Conservation (phyloP, 2,113 vertebrate genomes). For the Gracilinanus agilis region DNA sequence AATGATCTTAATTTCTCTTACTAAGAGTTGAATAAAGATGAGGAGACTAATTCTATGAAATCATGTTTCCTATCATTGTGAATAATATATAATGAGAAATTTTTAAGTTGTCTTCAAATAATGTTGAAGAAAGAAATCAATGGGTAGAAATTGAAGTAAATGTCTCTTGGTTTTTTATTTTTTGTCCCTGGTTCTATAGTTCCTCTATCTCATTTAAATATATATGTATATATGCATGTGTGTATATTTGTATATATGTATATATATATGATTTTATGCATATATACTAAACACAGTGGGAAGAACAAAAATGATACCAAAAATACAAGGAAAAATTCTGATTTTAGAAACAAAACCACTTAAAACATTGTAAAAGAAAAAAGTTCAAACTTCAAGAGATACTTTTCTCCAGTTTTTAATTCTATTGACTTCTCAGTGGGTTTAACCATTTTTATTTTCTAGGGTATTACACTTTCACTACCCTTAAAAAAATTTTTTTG, state of each 20-base stretch:
- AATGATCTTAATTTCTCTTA: neutral
- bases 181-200: neutral
- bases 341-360: neutral
- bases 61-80: too few relatives aligned
- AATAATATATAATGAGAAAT: neutral
- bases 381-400: neutral
- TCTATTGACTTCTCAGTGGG: neutral
- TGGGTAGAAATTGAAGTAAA: neutral
- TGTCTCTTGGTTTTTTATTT: neutral
- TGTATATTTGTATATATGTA: too few relatives aligned
- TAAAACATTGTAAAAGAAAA: neutral
- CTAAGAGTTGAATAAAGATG: neutral
- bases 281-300: neutral
- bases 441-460: constrained; percentile 7
- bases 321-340: neutral
- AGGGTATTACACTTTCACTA: neutral
- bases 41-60: neutral
- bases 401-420: neutral
- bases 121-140: neutral
- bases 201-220: neutral
- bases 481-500: neutral
- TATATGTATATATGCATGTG: too few relatives aligned
- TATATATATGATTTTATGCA: too few relatives aligned
- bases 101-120: neutral
- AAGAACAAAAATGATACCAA: neutral